Evolutionary conservation across 2,888 invertebrate genomes (phyloP).

Genomic region (Dendrolimus houi): DNA sequence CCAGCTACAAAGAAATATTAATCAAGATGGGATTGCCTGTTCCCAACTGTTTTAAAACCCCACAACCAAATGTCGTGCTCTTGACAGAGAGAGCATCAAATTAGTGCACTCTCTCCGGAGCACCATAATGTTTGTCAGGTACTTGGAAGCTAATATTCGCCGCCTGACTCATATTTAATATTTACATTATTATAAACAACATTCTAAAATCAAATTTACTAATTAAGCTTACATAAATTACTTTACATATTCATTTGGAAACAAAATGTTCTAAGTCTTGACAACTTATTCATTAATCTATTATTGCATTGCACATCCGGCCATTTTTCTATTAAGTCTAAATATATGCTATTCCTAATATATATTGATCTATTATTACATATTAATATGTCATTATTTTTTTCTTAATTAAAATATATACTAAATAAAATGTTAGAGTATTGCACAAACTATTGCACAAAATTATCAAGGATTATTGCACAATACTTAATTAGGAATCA

Average conservation of each 20-base stretch:
- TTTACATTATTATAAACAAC: conserved; percentile 1
- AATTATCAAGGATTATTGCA: conserved; percentile 30
- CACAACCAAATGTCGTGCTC: conserved; percentile 43
- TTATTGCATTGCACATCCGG: conserved; percentile 73
- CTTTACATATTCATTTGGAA: conserved; percentile 6
- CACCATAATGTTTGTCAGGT: conserved; percentile 59
- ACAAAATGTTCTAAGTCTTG: conserved; percentile 11
- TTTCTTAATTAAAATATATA: conserved; percentile 2
- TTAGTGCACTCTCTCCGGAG: conserved; percentile 48
- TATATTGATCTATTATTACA: conserved; percentile 12
- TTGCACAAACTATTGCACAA: conserved; percentile 53
- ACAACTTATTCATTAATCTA: conserved; percentile 29
- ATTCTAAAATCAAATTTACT: conserved; percentile 1
- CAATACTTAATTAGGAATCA: conserved; percentile 8
- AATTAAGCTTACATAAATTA: conserved; percentile 15
- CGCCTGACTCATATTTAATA: conserved; percentile 53
- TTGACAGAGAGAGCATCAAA: conserved; percentile 35
- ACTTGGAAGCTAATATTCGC: conserved; percentile 69
- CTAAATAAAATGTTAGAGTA: conserved; percentile 11
- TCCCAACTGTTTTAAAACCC: conserved; percentile 45
- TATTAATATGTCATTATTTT: neutral
- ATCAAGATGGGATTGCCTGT: conserved; percentile 36
- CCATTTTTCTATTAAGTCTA: conserved; percentile 26
- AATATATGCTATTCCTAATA: conserved; percentile 10
- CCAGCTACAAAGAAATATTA: neutral